Percentiles rank a stretch among this genome's conserved stretches.
Evolutionary conservation across 2,797 vertebrate genomes (phyloP).

Genomic region (Sarcoramphus papa): DNA sequence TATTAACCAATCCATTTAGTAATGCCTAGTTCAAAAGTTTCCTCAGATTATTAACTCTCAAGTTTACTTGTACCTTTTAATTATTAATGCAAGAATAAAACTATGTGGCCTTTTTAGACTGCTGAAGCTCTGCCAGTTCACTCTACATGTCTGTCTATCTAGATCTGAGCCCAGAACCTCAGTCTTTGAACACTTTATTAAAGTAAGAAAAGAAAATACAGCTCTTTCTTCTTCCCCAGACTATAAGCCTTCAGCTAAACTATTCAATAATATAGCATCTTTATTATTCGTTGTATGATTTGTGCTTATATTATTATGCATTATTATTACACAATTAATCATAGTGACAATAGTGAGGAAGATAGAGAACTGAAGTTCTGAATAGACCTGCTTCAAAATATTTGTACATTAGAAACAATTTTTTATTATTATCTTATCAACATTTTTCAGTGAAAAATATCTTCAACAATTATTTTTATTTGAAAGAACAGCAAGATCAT

Average conservation of each 20-base stretch:
- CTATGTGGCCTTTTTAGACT: neutral
- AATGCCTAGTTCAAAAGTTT: neutral
- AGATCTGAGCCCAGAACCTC: neutral
- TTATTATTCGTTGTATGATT: neutral
- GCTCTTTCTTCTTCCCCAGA: neutral
- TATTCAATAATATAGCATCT: neutral
- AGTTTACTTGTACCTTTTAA: neutral
- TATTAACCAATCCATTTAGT: neutral
- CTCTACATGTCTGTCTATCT: neutral
- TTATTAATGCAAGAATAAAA: constrained; percentile 4
- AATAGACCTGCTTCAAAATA: neutral
- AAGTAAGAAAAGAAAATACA: neutral
- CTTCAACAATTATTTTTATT: neutral
- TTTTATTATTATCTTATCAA: neutral
- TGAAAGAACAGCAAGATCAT: neutral
- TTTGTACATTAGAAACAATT: neutral
- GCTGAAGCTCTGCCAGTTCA: neutral
- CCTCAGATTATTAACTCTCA: neutral
- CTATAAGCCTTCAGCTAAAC: neutral
- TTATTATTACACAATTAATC: constrained; percentile 7
- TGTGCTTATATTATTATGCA: neutral
- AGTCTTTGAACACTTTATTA: neutral
- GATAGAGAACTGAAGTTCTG: neutral
- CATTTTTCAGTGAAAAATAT: neutral
- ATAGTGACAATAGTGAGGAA: neutral